Percentiles rank a stretch among this genome's conserved stretches.
These are phyloP conservation scores for Xenops minutus DNA, from an alignment of 2,797 vertebrate species.

Conservation along the genomic window DNA sequence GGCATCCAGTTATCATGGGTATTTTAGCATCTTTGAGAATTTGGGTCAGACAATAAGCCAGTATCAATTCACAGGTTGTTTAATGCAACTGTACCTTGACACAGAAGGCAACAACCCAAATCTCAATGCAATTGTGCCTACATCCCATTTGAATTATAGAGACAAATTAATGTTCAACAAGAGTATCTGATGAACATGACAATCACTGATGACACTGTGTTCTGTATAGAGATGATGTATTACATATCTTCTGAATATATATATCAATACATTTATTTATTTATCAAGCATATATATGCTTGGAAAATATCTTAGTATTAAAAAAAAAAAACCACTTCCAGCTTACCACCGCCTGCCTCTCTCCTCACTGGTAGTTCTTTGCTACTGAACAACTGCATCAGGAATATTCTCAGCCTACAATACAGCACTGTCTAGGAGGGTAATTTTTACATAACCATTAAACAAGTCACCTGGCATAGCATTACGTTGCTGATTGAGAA, in stretches of 20 bases:
- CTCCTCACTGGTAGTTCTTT: neutral
- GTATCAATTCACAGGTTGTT: neutral
- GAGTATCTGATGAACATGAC: neutral
- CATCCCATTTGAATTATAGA: accelerated
- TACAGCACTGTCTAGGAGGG: neutral
- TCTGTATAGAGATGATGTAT: neutral
- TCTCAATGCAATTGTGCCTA: neutral
- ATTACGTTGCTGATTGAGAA: neutral
- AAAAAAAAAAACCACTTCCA: neutral
- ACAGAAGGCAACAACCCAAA: neutral
- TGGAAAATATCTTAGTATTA: neutral
- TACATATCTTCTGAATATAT: neutral
- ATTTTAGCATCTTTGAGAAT: neutral
- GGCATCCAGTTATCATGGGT: neutral
- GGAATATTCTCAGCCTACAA: neutral
- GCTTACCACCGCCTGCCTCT: neutral
- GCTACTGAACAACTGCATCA: neutral
- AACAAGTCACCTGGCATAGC: neutral
- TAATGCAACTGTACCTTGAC: neutral
- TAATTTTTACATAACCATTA: neutral
- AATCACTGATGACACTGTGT: neutral
- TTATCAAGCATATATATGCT: neutral
- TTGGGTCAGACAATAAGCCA: neutral
- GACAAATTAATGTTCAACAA: neutral
- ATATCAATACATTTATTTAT: neutral